Percentiles rank a stretch among this genome's conserved stretches.
Evolutionary conservation across 2,113 vertebrate species (phyloP).

Genomic region (Ceratotherium simum): DNA sequence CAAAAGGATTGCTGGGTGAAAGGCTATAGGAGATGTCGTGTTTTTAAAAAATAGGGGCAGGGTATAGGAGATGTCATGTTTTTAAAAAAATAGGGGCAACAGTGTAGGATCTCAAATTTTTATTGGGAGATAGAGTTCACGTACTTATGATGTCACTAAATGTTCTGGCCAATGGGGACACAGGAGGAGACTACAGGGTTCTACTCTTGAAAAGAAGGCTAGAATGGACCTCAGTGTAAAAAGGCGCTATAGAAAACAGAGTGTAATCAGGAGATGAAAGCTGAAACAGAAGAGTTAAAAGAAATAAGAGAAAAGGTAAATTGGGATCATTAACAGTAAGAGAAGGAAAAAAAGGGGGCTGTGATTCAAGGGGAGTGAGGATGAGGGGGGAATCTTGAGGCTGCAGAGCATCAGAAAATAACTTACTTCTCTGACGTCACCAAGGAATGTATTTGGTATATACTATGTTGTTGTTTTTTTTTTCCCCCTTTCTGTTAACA

Average conservation of each 20-base stretch:
- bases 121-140: neutral
- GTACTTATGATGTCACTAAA: slow-evolving; percentile 6
- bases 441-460: neutral
- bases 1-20: neutral
- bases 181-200: neutral
- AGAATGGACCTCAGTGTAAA: neutral
- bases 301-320: neutral
- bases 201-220: neutral
- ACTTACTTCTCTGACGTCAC: neutral
- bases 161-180: neutral
- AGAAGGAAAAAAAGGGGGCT: neutral
- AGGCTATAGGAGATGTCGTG: neutral
- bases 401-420: neutral
- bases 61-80: neutral
- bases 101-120: neutral
- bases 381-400: neutral
- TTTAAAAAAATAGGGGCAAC: neutral
- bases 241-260: neutral
- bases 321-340: neutral
- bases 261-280: neutral
- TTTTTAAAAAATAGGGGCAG: neutral
- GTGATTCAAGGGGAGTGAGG: neutral
- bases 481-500: neutral
- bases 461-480: neutral
- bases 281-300: neutral